These are phyloP conservation scores for Prenolepis imparis DNA, from an alignment of 2,888 invertebrate genomes.

Conservation along the genomic window DNA sequence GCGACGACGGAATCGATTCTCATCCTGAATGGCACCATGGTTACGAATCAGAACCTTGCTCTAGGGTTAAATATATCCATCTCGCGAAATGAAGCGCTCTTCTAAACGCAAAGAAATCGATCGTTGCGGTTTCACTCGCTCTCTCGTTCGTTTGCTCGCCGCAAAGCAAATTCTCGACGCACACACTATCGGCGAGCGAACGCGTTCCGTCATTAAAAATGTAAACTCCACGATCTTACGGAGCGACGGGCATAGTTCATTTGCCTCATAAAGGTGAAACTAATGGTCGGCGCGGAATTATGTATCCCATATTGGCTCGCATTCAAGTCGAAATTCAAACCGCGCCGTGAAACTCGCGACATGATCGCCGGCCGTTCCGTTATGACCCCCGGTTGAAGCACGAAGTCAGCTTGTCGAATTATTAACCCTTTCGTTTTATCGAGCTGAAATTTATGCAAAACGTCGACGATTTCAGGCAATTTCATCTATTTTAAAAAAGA, in stretches of 20 bases:
- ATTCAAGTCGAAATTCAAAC: slow-evolving; percentile 68
- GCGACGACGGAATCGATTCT: not conserved
- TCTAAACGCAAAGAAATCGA: slow-evolving; percentile 48
- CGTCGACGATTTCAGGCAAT: slow-evolving; percentile 1
- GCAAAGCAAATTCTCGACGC: slow-evolving; percentile 50
- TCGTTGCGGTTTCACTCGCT: slow-evolving; percentile 49
- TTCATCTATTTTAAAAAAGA: slow-evolving; percentile 11
- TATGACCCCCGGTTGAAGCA: slow-evolving; percentile 42
- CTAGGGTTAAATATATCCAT: slow-evolving; percentile 36
- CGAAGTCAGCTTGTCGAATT: slow-evolving; percentile 49
- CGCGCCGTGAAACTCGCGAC: slow-evolving; percentile 59
- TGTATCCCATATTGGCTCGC: slow-evolving; percentile 68
- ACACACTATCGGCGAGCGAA: slow-evolving; percentile 31
- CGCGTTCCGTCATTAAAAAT: slow-evolving; percentile 57
- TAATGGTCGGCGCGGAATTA: slow-evolving; percentile 63
- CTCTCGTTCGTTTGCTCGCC: slow-evolving; percentile 40
- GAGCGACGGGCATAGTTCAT: slow-evolving; percentile 60
- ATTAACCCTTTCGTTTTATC: slow-evolving; percentile 47
- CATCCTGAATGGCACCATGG: not conserved
- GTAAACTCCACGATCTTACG: slow-evolving; percentile 54
- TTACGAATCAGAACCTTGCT: slow-evolving; percentile 21
- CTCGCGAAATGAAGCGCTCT: slow-evolving; percentile 22
- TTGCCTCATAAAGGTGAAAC: slow-evolving; percentile 67
- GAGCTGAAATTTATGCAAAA: slow-evolving; percentile 44
- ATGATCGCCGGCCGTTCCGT: slow-evolving; percentile 41